phyloP scores from a whole-genome alignment of 2,888 invertebrate species.

The Drosophila niveifrons region DNA sequence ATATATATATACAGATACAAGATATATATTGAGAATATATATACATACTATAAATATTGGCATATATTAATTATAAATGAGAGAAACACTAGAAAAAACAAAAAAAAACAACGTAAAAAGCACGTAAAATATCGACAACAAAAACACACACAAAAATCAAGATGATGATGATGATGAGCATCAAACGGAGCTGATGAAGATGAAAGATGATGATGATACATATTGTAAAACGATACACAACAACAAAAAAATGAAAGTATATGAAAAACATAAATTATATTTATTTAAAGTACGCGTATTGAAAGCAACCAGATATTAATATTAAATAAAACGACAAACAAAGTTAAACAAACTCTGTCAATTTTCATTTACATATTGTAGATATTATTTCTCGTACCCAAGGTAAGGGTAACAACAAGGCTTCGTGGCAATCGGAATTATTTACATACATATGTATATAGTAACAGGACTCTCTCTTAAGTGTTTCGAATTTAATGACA shows the following conservation, averaged over 20 bases:
- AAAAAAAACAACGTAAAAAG: slow-evolving; percentile 17
- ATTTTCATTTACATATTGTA: slow-evolving; percentile 36
- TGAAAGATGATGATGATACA: slow-evolving; percentile 60
- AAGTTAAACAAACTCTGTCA: slow-evolving; percentile 57
- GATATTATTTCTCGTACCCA: background rate
- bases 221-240: slow-evolving; percentile 74
- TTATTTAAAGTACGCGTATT: slow-evolving; percentile 81
- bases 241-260: slow-evolving; percentile 40
- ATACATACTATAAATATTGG: slow-evolving; percentile 71
- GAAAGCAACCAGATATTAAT: slow-evolving; percentile 82
- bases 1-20: slow-evolving; percentile 36
- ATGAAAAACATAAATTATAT: slow-evolving; percentile 76
- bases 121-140: slow-evolving; percentile 53
- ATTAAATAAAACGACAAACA: slow-evolving; percentile 78
- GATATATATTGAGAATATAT: slow-evolving; percentile 62
- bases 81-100: slow-evolving; percentile 41
- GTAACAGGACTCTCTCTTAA: background rate
- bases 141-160: slow-evolving; percentile 21
- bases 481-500: slow-evolving; percentile 26
- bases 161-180: slow-evolving; percentile 15
- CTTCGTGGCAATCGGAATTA: background rate
- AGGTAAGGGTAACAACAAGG: background rate
- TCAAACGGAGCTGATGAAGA: slow-evolving; percentile 34
- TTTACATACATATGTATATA: background rate
- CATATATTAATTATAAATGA: slow-evolving; percentile 64